Conservation (phyloP, 2,113 vertebrate genomes). For the Gambusia holbrooki region DNA sequence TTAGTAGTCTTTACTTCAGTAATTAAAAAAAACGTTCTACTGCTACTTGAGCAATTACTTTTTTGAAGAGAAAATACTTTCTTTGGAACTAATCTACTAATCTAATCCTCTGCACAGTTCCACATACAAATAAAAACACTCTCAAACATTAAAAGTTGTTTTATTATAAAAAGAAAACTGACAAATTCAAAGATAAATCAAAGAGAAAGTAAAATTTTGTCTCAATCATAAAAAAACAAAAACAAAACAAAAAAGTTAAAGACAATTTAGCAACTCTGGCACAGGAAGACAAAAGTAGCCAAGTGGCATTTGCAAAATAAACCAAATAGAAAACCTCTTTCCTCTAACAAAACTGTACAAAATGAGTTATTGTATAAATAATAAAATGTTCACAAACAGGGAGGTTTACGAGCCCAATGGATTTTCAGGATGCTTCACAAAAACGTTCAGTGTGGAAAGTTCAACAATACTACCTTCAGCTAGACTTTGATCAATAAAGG, state of each 20-base stretch:
- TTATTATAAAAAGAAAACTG: slow-evolving; percentile 76
- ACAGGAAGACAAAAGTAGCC: slow-evolving; percentile 81
- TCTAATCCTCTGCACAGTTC: not conserved
- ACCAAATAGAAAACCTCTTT: slow-evolving; percentile 79
- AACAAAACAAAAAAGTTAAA: slow-evolving; percentile 70
- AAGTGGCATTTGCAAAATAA: slow-evolving; percentile 75
- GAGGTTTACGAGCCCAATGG: slow-evolving; percentile 45
- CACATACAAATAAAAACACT: slow-evolving; percentile 7
- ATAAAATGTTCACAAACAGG: slow-evolving; percentile 77
- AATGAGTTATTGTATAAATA: slow-evolving; percentile 84
- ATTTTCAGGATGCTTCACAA: slow-evolving; percentile 57
- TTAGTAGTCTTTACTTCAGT: not conserved
- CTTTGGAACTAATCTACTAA: not conserved
- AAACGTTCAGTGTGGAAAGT: slow-evolving; percentile 36
- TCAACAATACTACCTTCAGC: slow-evolving; percentile 3
- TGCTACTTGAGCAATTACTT: not conserved
- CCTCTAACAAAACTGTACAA: slow-evolving; percentile 81
- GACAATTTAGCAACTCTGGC: slow-evolving; percentile 79
- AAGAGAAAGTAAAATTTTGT: slow-evolving; percentile 69
- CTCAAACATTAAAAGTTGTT: slow-evolving; percentile 61
- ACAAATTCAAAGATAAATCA: slow-evolving; percentile 79
- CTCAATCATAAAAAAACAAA: slow-evolving; percentile 55
- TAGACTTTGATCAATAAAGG: not conserved
- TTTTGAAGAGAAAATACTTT: not conserved
- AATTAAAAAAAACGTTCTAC: not conserved